These are phyloP conservation scores for Liopterus haemorrhoidalis DNA, from an alignment of 2,888 invertebrate species.

Conservation along the genomic window DNA sequence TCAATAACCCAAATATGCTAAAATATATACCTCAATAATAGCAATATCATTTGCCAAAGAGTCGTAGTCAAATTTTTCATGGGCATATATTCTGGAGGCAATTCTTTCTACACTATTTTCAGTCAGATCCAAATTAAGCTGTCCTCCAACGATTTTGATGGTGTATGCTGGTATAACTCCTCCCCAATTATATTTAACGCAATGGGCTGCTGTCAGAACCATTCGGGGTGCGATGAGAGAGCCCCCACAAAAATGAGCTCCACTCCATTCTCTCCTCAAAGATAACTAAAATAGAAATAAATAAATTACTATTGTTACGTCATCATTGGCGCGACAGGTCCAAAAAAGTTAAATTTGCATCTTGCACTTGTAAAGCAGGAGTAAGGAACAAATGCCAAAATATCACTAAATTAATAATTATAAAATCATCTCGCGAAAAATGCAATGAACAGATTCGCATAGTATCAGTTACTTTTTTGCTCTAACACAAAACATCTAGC, in stretches of 20 bases:
- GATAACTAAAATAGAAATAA: slow-evolving; percentile 35
- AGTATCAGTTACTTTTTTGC: too few relatives aligned
- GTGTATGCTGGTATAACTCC: slow-evolving; percentile 31
- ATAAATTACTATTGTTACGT: too few relatives aligned
- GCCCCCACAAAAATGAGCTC: slow-evolving; percentile 37
- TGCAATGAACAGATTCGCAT: too few relatives aligned
- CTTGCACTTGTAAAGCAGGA: too few relatives aligned
- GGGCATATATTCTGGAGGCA: slow-evolving; percentile 30
- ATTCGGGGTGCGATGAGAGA: slow-evolving; percentile 31
- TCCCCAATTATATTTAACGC: slow-evolving; percentile 36
- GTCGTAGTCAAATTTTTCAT: slow-evolving; percentile 29
- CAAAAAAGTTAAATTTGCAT: too few relatives aligned
- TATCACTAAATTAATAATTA: too few relatives aligned
- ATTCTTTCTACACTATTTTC: slow-evolving; percentile 28
- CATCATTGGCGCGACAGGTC: too few relatives aligned
- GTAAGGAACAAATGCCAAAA: too few relatives aligned
- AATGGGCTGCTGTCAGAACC: slow-evolving; percentile 37
- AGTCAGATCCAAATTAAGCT: slow-evolving; percentile 27
- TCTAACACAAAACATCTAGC: too few relatives aligned
- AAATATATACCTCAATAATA: slow-evolving; percentile 30
- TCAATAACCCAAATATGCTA: background rate
- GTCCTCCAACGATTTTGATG: slow-evolving; percentile 33
- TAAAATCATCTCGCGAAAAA: too few relatives aligned
- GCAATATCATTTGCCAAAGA: slow-evolving; percentile 34
- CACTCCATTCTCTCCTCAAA: slow-evolving; percentile 34